Evolutionary conservation across 92 coral and sea anemone genomes (phyloP), one percentile per base, ranked within the genome.

Genomic region (Palythoa grandiflora): DNA sequence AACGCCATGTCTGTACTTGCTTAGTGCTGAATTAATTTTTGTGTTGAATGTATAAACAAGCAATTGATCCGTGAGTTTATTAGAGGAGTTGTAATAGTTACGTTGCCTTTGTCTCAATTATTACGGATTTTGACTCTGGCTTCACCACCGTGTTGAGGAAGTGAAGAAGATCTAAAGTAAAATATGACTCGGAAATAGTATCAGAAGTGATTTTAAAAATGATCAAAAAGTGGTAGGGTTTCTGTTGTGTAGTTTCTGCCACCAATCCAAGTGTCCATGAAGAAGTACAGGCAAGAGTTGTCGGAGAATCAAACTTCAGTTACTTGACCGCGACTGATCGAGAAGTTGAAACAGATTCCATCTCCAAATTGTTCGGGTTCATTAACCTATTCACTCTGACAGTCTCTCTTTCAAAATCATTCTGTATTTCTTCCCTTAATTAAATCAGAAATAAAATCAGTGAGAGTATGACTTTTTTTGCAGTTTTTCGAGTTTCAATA

Each of bases 401-500:
- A 47, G 61, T 11, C 74, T 83, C 65, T 15, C 87, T 60, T 48
- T 70, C 40, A 75, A 70, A 84, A 13, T 84, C 19, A 19, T 10
- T 70, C 48, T 70, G 38, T 39, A 85, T 52, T 48, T 51, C 89
- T 63, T 85, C 73, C 57, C 36, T 85, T 9, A 73, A 28, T 74
- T 57, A 73, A 35, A 36, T 57, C 28, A 28, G 28, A 28, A 28
- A 28, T 28, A 28, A 28, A 28, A 28, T 28, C 28, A 28, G 28
- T 28, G 28, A 28, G 28, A 28, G 28, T 28, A 28, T 28, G 2
- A 75, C 9, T 74, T 52, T 75, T 44, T 72, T 55, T 54, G 36
- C 77, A 40, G 39, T 74, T 85, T 85, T 61, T 89, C 57, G 1
- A 89, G 66, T 78, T 78, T 89, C 78, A 88, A 68, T 51, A 89